These are phyloP conservation scores for Botrylloides violaceus DNA, from an alignment of 23 tunicate species.

Conservation along the genomic window DNA sequence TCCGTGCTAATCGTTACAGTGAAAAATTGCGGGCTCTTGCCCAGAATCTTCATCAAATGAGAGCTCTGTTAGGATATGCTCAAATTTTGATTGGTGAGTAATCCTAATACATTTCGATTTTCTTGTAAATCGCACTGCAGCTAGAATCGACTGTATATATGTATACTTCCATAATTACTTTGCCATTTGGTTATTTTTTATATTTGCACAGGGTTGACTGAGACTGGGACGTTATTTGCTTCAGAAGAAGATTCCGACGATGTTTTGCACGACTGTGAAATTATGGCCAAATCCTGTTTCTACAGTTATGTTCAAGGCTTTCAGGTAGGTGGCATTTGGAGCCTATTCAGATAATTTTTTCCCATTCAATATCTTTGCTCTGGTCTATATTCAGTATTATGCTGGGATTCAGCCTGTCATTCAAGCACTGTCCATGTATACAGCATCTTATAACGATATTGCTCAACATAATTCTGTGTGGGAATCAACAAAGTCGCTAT, in stretches of 20 bases:
- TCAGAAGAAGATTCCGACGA: conserved; percentile 50
- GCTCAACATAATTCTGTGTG: conserved; percentile 30
- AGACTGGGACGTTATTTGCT: conserved; percentile 46
- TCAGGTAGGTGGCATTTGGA: conserved; percentile 27
- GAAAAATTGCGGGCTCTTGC: conserved; percentile 45
- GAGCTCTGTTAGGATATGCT: conserved; percentile 66
- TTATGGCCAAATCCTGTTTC: conserved; percentile 69
- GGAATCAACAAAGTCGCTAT: conserved; percentile 43
- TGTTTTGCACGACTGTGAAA: conserved; percentile 76
- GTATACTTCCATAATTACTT: not conserved
- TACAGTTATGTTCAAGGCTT: conserved; percentile 67
- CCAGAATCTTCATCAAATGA: conserved; percentile 54
- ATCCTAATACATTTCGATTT: not conserved
- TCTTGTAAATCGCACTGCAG: too few relatives aligned
- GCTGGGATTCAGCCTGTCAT: conserved; percentile 42
- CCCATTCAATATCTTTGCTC: not conserved
- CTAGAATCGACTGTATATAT: too few relatives aligned
- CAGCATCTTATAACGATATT: conserved; percentile 60
- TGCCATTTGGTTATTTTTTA: not conserved
- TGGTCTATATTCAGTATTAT: conserved; percentile 22
- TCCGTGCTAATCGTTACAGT: conserved; percentile 42
- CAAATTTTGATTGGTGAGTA: conserved; percentile 53
- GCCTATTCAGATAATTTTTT: too few relatives aligned
- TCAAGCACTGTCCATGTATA: conserved; percentile 52
- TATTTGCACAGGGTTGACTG: conserved; percentile 25